Evolutionary conservation across 2,888 invertebrate species (phyloP), one percentile per base, ranked within the genome.

Genomic region (Halictus ligatus): DNA sequence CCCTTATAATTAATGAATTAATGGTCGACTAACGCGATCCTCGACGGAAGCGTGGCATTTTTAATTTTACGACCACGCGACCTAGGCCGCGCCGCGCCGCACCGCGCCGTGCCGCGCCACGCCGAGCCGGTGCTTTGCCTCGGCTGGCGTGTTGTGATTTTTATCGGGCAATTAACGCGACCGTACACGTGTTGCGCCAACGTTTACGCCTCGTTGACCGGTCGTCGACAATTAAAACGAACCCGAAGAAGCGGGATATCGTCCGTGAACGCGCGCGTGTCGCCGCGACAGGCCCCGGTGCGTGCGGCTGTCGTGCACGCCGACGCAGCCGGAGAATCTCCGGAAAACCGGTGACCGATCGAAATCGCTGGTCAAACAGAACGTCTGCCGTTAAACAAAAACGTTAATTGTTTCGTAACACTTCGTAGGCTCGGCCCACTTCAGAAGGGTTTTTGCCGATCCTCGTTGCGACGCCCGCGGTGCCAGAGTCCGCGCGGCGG

Each of bases 111-210:
- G 60, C 60, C 60, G n/a, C 12, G 25, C 60, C 60, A 25, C 12
- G 25, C 64, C 64, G 54, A 54, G 54, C 75, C 77, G 73, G 71
- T 75, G 88, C 80, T 84, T 83, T 83, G 79, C 86, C 86, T 81
- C 87, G 89, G 86, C 90, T 94, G 94, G 94, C 95, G 94, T 94
- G 95, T 94, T 92, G 94, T 93, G 95, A 95, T 95, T 95, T 95
- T 95, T 95, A 95, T 95, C 95, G 94, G 92, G 93, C 94, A 95
- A 95, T 95, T 95, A 95, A 95, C 95, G 94, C 94, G 93, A 94
- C 92, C 93, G 91, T 93, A 92, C 94, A 93, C 94, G 93, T 94
- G 93, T 94, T 93, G 93, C 93, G 92, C 90, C 91, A 92, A 92
- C 94, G 92, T 94, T 94, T 92, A 93, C 93, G 93, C 93, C 94